Base-by-base conservation (phyloP, 2,888 invertebrate genomes). In the Choreutis nemorana region DNA sequence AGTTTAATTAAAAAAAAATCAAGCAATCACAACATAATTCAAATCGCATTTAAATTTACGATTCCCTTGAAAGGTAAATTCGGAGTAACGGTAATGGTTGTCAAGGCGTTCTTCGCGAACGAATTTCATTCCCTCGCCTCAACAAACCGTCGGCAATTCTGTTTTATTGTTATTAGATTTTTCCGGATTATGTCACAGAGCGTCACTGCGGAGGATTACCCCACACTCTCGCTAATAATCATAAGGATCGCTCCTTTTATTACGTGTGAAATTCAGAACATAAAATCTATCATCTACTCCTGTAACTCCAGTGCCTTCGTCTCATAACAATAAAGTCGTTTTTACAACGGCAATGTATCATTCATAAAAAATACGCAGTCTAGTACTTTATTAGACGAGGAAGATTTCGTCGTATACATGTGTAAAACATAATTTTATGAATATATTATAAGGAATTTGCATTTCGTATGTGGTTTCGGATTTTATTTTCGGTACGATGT, bases 141-240 rank as follows among this genome's bases (percentile, higher is more conserved):
- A 72, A 71, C 75, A 77, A 75, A 77, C 70, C 66, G 65, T 58
- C 55, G 48, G 75, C 79, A 78, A 78, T 78, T 77, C 68, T 73
- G 72, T 77, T 78, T 78, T 78, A 78, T 77, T 78, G 78, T 77
- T 77, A 78, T 78, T 73, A 77, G 73, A 77, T 73, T 78, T 75
- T 78, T 73, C 71, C 72, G 72, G 77, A 60, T 78, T 75, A 75
- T 70, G 78, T 78, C 78, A 75, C 72, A 63, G 64, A 51, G 59
- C 57, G 73, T 68, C 68, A 65, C 64, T 53, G 67, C 56, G 51
- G 58, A 61, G 73, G 78, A 75, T 78, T 78, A 78, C 65, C 70
- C 64, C 72, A 66, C 61, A 66, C 68, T 66, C 73, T 73, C 57
- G 71, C 72, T 78, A 77, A 78, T 78, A 78, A 78, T 78, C 78